Conservation (phyloP, 2,888 invertebrate species). For the Cylindroiulus punctatus region DNA sequence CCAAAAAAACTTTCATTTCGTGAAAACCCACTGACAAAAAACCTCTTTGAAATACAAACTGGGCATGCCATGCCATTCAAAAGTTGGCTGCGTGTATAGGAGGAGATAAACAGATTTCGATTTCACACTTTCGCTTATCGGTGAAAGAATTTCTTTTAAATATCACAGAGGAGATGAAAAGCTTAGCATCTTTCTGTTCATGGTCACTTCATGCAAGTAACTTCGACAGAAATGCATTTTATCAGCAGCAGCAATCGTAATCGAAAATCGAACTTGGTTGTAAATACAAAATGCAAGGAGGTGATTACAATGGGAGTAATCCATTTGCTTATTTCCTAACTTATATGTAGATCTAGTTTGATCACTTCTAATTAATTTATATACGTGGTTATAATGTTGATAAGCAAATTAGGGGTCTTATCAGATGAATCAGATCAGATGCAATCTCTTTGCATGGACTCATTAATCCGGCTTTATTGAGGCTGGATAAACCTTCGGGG, state of each 20-base stretch:
- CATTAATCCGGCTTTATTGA: not conserved
- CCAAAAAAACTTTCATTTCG: slow-evolving; percentile 27
- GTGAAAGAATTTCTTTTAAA: not conserved
- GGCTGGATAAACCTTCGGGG: no score
- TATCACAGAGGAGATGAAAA: not conserved
- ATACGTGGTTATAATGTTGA: not conserved
- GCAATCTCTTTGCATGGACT: no score
- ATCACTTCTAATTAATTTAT: not conserved
- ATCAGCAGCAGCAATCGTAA: not conserved
- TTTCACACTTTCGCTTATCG: slow-evolving; percentile 36
- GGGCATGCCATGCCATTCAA: slow-evolving; percentile 17
- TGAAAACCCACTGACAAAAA: slow-evolving; percentile 35
- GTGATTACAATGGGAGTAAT: no score
- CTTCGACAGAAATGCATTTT: not conserved
- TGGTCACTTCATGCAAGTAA: not conserved
- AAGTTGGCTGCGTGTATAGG: not conserved
- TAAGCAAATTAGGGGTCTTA: not conserved
- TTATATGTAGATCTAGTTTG: not conserved
- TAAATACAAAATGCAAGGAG: not conserved
- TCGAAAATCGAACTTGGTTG: not conserved
- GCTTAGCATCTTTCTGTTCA: not conserved
- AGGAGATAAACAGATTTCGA: slow-evolving; percentile 26
- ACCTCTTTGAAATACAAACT: slow-evolving; percentile 21
- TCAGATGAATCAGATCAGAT: not conserved
- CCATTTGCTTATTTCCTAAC: not conserved